Percentiles rank a stretch among this genome's conserved stretches.
Evolutionary conservation across 2,113 vertebrate species (phyloP).

Genomic region (Accipiter virgatus): DNA sequence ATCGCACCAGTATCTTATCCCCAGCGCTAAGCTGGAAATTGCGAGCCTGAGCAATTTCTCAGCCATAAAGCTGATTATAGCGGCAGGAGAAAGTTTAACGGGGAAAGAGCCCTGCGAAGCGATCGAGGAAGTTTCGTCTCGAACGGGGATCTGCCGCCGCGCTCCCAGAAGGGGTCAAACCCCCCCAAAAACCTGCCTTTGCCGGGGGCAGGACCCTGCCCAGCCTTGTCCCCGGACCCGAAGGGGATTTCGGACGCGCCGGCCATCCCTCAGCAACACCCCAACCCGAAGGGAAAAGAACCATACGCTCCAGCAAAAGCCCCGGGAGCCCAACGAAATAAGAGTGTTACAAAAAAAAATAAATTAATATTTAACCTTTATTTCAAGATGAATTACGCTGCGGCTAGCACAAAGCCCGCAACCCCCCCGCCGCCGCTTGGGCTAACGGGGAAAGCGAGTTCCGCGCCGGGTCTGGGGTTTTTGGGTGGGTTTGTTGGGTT

Average conservation of each 20-base stretch:
- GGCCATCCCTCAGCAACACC: not conserved
- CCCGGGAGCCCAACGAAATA: not conserved
- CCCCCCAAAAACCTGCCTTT: not conserved
- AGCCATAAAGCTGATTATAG: not conserved
- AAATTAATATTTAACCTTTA: not conserved
- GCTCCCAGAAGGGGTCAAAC: not conserved
- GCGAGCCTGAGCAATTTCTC: not conserved
- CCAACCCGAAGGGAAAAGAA: not conserved
- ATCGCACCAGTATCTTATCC: accelerated
- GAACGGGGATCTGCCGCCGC: not conserved
- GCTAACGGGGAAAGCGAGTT: not conserved
- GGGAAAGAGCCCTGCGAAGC: accelerated
- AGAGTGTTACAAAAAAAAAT: not conserved
- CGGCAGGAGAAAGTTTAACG: not conserved
- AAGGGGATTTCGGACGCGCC: not conserved
- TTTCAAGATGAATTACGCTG: not conserved
- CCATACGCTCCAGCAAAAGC: not conserved
- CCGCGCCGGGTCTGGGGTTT: not conserved
- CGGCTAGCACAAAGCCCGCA: not conserved
- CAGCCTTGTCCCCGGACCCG: not conserved
- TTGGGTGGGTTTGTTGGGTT: too few species aligned
- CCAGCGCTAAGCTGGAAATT: not conserved
- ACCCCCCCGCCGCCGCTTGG: not conserved
- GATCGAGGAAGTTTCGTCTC: not conserved
- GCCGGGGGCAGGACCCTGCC: not conserved